phyloP scores from a whole-genome alignment of 2,113 vertebrate genomes.

The Plecturocebus donacophilus region DNA sequence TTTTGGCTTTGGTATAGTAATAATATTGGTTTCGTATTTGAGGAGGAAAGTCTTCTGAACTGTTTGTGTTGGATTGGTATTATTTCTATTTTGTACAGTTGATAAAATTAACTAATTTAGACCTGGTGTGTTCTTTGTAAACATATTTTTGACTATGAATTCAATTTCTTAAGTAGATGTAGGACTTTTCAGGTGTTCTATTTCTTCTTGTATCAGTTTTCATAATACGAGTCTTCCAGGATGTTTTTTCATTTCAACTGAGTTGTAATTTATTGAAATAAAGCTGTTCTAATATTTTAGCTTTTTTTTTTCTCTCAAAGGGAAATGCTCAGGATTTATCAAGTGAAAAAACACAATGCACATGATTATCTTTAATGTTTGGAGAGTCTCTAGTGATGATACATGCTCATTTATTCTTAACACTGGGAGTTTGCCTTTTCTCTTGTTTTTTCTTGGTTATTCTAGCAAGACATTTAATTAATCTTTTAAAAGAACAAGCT shows the following conservation, averaged over 20 bases:
- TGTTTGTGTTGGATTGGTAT: not conserved
- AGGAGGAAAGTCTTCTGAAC: not conserved
- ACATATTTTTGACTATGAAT: not conserved
- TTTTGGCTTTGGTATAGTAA: not conserved
- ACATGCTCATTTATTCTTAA: not conserved
- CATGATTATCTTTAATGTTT: not conserved
- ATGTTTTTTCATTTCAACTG: not conserved
- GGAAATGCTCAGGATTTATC: slow-evolving; percentile 1
- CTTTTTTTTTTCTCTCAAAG: not conserved
- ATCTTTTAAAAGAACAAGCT: not conserved
- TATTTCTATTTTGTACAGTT: not conserved
- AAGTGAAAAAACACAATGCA: not conserved
- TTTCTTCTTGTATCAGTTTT: not conserved
- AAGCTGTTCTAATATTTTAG: not conserved
- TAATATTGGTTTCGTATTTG: not conserved
- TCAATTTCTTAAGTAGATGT: not conserved
- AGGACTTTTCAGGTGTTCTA: not conserved
- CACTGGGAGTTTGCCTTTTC: not conserved
- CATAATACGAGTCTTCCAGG: not conserved
- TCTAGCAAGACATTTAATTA: not conserved
- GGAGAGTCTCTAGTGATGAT: not conserved
- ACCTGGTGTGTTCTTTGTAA: not conserved
- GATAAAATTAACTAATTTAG: not conserved
- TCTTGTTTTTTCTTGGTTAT: not conserved
- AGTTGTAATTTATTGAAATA: not conserved